phyloP scores from a whole-genome alignment of 2,113 vertebrate genomes.

The Rattus rattus region DNA sequence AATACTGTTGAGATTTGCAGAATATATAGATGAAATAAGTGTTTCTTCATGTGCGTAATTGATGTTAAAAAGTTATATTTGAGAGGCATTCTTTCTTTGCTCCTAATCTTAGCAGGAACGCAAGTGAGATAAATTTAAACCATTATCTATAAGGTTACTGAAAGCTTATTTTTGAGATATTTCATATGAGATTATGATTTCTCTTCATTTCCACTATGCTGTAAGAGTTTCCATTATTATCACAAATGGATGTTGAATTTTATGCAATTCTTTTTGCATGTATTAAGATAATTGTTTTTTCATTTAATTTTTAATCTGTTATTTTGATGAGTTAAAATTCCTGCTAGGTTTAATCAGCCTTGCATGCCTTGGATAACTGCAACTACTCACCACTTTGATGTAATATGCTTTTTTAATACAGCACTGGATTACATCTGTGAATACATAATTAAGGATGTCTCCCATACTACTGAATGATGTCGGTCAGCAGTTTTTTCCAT shows the following conservation, averaged over 20 bases:
- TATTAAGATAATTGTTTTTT: neutral
- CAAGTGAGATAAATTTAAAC: neutral
- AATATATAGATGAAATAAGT: neutral
- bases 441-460: neutral
- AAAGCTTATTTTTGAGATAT: neutral
- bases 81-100: neutral
- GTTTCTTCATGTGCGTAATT: neutral
- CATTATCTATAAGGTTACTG: neutral
- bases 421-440: neutral
- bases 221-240: neutral
- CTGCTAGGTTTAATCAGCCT: neutral
- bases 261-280: neutral
- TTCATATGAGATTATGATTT: neutral
- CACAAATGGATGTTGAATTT: neutral
- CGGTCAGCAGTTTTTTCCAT: neutral
- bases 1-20: neutral
- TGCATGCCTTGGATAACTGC: neutral
- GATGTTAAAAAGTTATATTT: neutral
- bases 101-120: neutral
- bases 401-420: neutral
- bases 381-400: neutral
- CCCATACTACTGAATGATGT: neutral
- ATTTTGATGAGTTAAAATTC: neutral
- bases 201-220: neutral
- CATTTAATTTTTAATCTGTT: neutral